phyloP scores from a whole-genome alignment of 1,140 invertebrate genomes.

The Drosophila carrolli region DNA sequence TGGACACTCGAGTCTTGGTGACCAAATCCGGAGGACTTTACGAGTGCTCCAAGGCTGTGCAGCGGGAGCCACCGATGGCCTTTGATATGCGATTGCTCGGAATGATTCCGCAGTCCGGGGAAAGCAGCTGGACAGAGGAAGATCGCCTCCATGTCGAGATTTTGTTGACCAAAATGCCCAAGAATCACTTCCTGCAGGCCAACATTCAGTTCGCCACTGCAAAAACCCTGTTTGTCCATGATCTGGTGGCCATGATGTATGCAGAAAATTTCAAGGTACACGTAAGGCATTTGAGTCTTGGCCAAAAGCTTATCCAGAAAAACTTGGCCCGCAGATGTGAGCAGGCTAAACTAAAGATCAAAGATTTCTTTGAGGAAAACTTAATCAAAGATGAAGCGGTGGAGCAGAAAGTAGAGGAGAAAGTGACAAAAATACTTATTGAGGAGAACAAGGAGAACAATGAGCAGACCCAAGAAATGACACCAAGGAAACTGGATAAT shows the following conservation, averaged over 20 bases:
- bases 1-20: conserved; percentile 44
- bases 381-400: neutral
- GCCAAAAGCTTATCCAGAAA: neutral
- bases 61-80: conserved; percentile 12
- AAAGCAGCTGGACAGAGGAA: neutral
- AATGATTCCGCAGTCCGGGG: neutral
- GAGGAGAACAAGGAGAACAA: neutral
- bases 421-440: too few relatives aligned
- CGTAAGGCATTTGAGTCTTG: neutral
- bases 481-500: too few relatives aligned
- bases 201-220: neutral
- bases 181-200: conserved; percentile 3
- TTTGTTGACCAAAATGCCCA: neutral
- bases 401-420: too few relatives aligned
- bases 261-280: neutral
- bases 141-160: neutral
- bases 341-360: neutral
- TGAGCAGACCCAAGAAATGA: neutral
- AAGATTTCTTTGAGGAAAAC: neutral
- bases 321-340: neutral
- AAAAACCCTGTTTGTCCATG: conserved; percentile 1
- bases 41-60: conserved; percentile 18
- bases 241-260: conserved; percentile 5
- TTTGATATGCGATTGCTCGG: conserved; percentile 43
- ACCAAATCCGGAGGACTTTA: conserved; percentile 31